A percentile compares a stretch with the other conserved stretches of the same genome.
Evolutionary conservation across 1,140 invertebrate species (phyloP).

Genomic region (Eciton burchellii): DNA sequence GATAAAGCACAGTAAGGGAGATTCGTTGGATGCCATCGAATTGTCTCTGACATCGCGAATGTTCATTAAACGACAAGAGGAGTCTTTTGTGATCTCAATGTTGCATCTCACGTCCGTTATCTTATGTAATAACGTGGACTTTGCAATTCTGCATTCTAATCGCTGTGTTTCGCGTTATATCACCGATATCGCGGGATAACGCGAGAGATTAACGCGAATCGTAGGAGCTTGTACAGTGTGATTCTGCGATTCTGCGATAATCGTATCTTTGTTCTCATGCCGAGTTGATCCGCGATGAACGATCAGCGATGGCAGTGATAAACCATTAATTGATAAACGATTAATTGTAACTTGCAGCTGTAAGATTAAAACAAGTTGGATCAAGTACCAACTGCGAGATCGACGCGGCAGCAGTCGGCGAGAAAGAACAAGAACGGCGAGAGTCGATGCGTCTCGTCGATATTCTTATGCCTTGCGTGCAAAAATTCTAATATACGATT

Average conservation of each 20-base stretch:
- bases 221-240: background rate
- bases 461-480: constrained; percentile 41
- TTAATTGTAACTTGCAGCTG: constrained; percentile 18
- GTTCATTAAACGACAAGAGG: constrained; percentile 20
- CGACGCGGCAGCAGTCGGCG: background rate
- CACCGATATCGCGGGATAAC: constrained; percentile 20
- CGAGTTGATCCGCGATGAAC: constrained; percentile 28
- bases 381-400: background rate
- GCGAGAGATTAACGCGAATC: constrained; percentile 21
- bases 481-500: constrained; percentile 5
- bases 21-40: constrained; percentile 16
- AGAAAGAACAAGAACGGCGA: constrained; percentile 15
- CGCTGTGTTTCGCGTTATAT: constrained; percentile 16
- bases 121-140: constrained; percentile 20
- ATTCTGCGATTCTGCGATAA: constrained; percentile 27
- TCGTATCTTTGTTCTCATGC: constrained; percentile 3
- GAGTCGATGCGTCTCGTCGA: background rate
- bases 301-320: constrained; percentile 16
- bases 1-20: background rate
- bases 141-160: constrained; percentile 19
- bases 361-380: constrained; percentile 11
- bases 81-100: constrained; percentile 23
- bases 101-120: background rate
- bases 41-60: constrained; percentile 21
- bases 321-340: constrained; percentile 26